Evolutionary conservation across 2,888 invertebrate species (phyloP).

Genomic region (Xestia rhomboidea): DNA sequence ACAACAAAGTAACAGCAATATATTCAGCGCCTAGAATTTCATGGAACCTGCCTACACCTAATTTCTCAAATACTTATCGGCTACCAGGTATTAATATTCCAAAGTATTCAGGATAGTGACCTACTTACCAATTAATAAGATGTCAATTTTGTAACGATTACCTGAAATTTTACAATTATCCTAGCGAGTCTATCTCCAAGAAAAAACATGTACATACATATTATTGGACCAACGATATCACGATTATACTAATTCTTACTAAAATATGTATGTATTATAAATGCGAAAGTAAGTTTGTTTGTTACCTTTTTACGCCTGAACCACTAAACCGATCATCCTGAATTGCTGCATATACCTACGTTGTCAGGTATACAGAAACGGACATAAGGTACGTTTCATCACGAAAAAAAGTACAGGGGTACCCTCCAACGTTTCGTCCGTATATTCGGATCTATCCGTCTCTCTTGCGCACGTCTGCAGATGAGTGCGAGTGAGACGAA

Average conservation of each 20-base stretch:
- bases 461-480: no score
- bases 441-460: no score
- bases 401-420: no score
- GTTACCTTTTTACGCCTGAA: no score
- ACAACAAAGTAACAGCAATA: slow-evolving; percentile 48
- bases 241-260: not conserved
- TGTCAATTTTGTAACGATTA: not conserved
- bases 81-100: slow-evolving; percentile 23
- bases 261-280: no score
- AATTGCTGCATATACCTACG: no score
- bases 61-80: slow-evolving; percentile 1
- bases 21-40: slow-evolving; percentile 30
- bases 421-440: no score
- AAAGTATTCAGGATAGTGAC: not conserved
- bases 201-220: not conserved
- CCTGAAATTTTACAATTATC: not conserved
- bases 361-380: no score
- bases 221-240: not conserved
- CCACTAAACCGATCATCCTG: no score
- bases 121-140: not conserved
- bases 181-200: not conserved
- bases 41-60: slow-evolving; percentile 11
- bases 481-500: no score
- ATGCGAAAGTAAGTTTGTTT: no score
- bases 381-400: no score